A percentile compares a stretch with the other conserved stretches of the same genome.
These are phyloP conservation scores for Unio pictorum DNA, from an alignment of 2,888 invertebrate species.

Conservation along the genomic window DNA sequence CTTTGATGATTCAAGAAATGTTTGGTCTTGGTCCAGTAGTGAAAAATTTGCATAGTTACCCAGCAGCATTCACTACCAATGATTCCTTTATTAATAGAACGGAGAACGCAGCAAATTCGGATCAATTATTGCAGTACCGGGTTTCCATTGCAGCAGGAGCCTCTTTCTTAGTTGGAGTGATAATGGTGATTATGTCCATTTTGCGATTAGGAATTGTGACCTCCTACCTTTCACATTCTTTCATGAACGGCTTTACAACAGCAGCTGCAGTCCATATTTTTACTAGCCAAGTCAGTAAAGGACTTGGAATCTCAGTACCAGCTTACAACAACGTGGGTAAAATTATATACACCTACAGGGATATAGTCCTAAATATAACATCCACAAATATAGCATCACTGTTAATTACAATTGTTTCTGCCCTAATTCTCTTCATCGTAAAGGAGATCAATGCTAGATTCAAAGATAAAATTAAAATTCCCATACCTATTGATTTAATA, in stretches of 20 bases:
- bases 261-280: slow-evolving; percentile 50
- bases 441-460: slow-evolving; percentile 57
- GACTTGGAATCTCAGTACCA: slow-evolving; percentile 33
- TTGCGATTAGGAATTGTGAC: slow-evolving; percentile 49
- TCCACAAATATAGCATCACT: slow-evolving; percentile 80
- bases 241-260: slow-evolving; percentile 54
- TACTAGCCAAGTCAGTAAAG: slow-evolving; percentile 43
- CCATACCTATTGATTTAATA: slow-evolving; percentile 65
- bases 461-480: slow-evolving; percentile 51
- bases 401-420: slow-evolving; percentile 78
- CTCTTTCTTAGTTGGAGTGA: slow-evolving; percentile 32
- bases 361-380: slow-evolving; percentile 75
- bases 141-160: not conserved
- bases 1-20: too few species aligned
- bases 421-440: slow-evolving; percentile 76
- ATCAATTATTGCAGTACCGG: too few species aligned
- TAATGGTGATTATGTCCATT: slow-evolving; percentile 43
- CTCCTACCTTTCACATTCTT: slow-evolving; percentile 48
- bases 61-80: too few species aligned
- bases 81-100: too few species aligned
- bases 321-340: slow-evolving; percentile 34
- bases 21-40: too few species aligned
- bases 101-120: too few species aligned
- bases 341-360: slow-evolving; percentile 74
- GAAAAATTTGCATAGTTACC: too few species aligned